Base-by-base conservation (phyloP, 2,113 vertebrate genomes). In the Dipodomys stephensi region DNA sequence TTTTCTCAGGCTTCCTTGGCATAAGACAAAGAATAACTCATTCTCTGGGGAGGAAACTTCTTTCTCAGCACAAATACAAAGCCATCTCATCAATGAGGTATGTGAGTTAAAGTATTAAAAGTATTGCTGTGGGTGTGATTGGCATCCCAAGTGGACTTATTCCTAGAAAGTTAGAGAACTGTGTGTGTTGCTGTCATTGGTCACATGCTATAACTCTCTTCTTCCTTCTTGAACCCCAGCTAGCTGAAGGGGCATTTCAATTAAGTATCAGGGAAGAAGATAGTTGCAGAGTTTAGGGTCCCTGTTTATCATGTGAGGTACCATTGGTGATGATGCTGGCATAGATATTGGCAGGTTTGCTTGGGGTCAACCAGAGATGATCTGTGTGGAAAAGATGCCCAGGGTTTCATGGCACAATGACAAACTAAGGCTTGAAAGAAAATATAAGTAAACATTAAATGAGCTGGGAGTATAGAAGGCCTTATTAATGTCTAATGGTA, bases 1-100 rank as follows among this genome's bases (percentile, higher is more conserved):
- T 94, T 96, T 94, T 85, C 77, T 95, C 80, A 81, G 60, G 19
- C 79, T 94, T 96, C 94, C 87, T 95, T 95, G 94, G 92, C 92
- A 77, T 86, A 27, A 79, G 69, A 68, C 84, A 93, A 92, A 96
- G 79, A 85, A 30, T 95, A 86, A 49, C 72, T 81, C 73, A 94
- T 78, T 69, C 74, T 82, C 53, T 88, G 39, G 80, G 67, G 9
- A 96, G 77, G 77, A 92, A 95, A 79, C 39, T 74, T 76, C 83
- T 62, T 88, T 89, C 49, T 89, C 60, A 28, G 32, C 39, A 74
- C 76, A 92, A 91, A 80, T 88, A 85, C 90, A 96, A 88, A 84
- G 80, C 81, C 90, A 69, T 74, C 71, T 95, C 82, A 62, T 89
- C 39, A 44, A 22, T 80, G 87, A 89, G 60, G 62, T 60, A 67